Conservation (phyloP, 2,888 invertebrate genomes). For the Sepioteuthis lessoniana region DNA sequence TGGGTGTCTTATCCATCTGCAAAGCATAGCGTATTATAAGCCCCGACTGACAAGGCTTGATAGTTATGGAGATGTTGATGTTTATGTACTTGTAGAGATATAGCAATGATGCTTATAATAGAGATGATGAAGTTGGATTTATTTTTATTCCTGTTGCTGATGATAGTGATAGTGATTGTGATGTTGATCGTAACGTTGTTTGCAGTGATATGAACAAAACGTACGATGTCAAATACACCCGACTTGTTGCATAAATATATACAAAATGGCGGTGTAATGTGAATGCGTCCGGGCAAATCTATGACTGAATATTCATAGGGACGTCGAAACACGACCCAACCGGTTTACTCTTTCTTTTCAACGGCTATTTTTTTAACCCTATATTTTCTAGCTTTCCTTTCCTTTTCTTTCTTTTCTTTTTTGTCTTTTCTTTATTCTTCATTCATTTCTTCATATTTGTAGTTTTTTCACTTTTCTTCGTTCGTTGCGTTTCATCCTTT, state of each 20-base stretch:
- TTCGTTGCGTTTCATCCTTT: neutral
- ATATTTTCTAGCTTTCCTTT: neutral
- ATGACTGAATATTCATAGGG: neutral
- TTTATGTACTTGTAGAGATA: neutral
- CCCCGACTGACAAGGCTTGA: no score
- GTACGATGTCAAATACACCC: neutral
- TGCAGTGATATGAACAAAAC: neutral
- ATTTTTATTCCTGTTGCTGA: neutral
- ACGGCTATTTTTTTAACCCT: neutral
- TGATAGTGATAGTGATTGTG: neutral
- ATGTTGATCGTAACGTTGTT: neutral
- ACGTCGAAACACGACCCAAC: neutral
- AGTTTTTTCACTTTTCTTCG: neutral
- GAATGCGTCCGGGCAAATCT: neutral
- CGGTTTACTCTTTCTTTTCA: neutral
- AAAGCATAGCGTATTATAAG: no score
- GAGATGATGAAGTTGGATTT: neutral
- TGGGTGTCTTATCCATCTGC: no score
- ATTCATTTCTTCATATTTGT: neutral
- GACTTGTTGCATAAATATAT: constrained; percentile 11
- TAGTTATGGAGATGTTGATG: neutral
- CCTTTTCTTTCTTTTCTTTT: neutral
- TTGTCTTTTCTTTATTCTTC: neutral
- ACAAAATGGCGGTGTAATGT: constrained; percentile 13
- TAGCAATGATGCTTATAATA: neutral